Conservation (phyloP, 2,888 invertebrate genomes). For the Corbicula japonica region DNA sequence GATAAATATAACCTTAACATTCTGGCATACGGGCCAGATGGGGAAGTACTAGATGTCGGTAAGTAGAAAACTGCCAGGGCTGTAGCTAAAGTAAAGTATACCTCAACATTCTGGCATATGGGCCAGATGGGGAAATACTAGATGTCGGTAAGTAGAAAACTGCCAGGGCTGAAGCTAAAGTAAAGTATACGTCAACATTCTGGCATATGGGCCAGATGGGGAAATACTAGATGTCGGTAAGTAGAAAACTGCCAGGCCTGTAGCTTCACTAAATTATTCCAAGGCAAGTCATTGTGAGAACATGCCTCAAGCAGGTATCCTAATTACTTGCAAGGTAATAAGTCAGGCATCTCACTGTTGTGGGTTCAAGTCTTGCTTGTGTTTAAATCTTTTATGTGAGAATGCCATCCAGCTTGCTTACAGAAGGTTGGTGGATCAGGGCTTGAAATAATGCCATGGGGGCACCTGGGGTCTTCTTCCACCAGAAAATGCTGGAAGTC, state of each 20-base stretch:
- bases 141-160: conserved; percentile 78
- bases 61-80: conserved; percentile 2
- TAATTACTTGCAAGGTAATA: no score
- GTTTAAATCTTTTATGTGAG: no score
- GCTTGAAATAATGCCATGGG: no score
- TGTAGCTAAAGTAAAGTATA: conserved; percentile 46
- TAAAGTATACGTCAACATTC: conserved; percentile 90
- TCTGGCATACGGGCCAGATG: conserved; percentile 91
- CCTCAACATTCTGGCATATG: conserved; percentile 95
- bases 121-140: conserved; percentile 87
- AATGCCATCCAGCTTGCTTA: no score
- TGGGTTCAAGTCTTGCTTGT: no score
- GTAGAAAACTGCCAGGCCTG: not conserved
- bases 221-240: conserved; percentile 80
- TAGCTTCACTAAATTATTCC: conserved; percentile 52
- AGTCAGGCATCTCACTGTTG: no score
- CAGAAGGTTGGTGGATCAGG: no score
- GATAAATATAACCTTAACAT: conserved; percentile 97
- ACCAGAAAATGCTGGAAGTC: no score
- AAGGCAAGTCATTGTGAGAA: not conserved
- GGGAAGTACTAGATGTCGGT: conserved; percentile 82
- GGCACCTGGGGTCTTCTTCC: no score
- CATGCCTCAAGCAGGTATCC: no score
- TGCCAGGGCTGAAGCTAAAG: not conserved
- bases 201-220: conserved; percentile 91